A percentile compares a stretch with the other conserved stretches of the same genome.
Conservation (phyloP, 2,888 invertebrate species). For the Eupithecia abbreviata region DNA sequence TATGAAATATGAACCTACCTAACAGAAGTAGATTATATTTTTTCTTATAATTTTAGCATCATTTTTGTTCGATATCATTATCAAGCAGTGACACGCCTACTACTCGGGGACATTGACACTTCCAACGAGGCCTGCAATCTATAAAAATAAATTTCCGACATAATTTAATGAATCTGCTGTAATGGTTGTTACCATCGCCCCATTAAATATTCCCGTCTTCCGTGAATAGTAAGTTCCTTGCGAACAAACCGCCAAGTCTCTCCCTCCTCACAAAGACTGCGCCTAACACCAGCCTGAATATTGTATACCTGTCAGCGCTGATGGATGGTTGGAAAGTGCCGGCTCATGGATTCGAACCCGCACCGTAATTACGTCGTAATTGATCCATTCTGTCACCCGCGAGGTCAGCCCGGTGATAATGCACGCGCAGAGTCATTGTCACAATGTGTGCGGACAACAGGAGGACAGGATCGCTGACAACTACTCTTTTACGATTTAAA, state of each 20-base stretch:
- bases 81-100: no score
- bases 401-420: slow-evolving; percentile 32
- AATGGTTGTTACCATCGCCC: background rate
- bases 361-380: slow-evolving; percentile 34
- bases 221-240: background rate
- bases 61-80: no score
- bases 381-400: slow-evolving; percentile 34
- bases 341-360: slow-evolving; percentile 34
- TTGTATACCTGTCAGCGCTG: slow-evolving; percentile 18
- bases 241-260: slow-evolving; percentile 1
- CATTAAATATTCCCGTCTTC: background rate
- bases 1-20: no score
- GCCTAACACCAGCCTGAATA: slow-evolving; percentile 8
- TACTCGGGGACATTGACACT: no score
- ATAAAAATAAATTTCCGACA: background rate
- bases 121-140: no score
- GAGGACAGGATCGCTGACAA: background rate
- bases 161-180: background rate
- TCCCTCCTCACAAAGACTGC: slow-evolving; percentile 6
- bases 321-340: slow-evolving; percentile 25
- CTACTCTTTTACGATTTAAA: background rate
- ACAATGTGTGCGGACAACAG: background rate
- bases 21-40: no score
- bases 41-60: no score
- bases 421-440: slow-evolving; percentile 14